A percentile compares a stretch with the other conserved stretches of the same genome.
Evolutionary conservation across 2,888 invertebrate genomes (phyloP).

Genomic region (Phania funesta): DNA sequence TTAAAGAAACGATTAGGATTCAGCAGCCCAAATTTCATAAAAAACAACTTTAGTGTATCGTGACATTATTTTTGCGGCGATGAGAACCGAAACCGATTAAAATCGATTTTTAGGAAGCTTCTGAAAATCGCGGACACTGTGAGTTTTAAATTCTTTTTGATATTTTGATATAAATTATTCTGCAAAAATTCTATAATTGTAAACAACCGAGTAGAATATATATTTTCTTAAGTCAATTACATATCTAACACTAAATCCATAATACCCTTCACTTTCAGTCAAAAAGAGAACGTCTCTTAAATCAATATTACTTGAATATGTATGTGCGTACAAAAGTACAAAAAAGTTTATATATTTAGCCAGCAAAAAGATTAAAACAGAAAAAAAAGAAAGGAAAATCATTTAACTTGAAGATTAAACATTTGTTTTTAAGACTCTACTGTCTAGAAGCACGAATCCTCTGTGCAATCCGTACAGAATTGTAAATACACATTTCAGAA

Average conservation of each 20-base stretch:
- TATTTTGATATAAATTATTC: no score
- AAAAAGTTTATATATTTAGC: slow-evolving; percentile 38
- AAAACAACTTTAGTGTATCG: no score
- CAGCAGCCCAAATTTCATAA: no score
- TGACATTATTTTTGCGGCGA: no score
- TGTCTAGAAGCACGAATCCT: slow-evolving; percentile 1
- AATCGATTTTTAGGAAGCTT: no score
- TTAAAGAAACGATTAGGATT: no score
- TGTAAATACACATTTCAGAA: slow-evolving; percentile 23
- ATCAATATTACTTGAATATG: slow-evolving; percentile 10
- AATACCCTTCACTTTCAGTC: neutral
- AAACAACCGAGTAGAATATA: no score
- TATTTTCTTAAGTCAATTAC: no score
- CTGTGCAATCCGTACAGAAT: slow-evolving; percentile 7
- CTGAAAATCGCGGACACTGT: no score
- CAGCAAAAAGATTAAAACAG: slow-evolving; percentile 10
- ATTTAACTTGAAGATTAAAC: slow-evolving; percentile 60
- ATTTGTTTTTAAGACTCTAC: slow-evolving; percentile 50
- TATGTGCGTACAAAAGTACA: neutral
- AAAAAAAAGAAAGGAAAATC: slow-evolving; percentile 31
- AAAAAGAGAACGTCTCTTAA: neutral
- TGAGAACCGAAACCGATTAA: no score
- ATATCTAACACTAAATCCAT: neutral
- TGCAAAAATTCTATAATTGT: no score
- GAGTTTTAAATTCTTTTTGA: no score